Evolutionary conservation across 2,113 vertebrate genomes (phyloP), one percentile per base, ranked within the genome.

Genomic region (Raja brachyura): DNA sequence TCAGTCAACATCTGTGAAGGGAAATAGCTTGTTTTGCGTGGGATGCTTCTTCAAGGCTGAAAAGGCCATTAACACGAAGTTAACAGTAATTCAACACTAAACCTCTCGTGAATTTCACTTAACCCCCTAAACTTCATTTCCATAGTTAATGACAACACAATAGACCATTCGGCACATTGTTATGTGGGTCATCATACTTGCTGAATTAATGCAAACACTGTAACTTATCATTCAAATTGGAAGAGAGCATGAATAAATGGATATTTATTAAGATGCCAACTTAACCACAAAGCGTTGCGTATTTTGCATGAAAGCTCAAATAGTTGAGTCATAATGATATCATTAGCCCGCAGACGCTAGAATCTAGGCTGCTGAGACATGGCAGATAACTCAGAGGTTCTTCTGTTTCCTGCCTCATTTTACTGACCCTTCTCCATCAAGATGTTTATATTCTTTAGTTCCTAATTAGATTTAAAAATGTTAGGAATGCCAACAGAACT

Each of bases 291-390:
- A 14, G 25, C 56, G 9, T 10, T 28, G 25, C 25, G 54, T 85
- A 28, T 59, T 28, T 59, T 61, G 11, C 81, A 85, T 4, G 54
- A 85, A 85, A n/a, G 81, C 81, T 85, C 81, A n/a, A 85, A n/a
- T 85, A 25, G 54, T 85, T 85, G 81, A 85, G 81, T 85, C 81
- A 85, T 85, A 61, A 14, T 56, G 28, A 25, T 85, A 85, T 28
- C 74, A 28, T 61, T n/a, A n/a, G 56, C 54, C 13, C 25, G 22
- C 81, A 85, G 13, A 81, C 14, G 59, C 56, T 61, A 85, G 56
- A 85, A 85, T 61, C 28, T 25, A 28, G 22, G 59, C 81, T 85
- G 56, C 81, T 85, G 81, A 59, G 54, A 61, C 81, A 61, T 61
- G 25, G 56, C 25, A n/a, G 81, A 85, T 85, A 56, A 85, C 81